Percentiles rank a stretch among this genome's conserved stretches.
These are phyloP conservation scores for Myrmecobius fasciatus DNA, from an alignment of 2,113 vertebrate genomes.

Conservation along the genomic window DNA sequence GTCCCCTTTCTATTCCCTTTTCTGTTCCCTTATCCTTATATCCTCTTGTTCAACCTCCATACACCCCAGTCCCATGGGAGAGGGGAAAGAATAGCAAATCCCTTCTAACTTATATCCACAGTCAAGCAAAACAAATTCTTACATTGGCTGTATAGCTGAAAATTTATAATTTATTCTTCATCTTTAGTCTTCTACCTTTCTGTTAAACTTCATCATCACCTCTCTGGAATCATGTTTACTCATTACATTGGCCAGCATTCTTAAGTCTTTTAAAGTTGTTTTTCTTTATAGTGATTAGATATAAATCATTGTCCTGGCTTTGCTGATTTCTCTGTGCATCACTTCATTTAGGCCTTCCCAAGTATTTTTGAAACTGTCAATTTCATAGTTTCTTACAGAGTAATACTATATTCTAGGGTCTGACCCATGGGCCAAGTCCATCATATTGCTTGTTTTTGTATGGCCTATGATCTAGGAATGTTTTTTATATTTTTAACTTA, in stretches of 20 bases:
- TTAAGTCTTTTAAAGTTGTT: not conserved
- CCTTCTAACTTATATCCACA: not conserved
- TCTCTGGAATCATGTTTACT: not conserved
- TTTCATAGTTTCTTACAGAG: not conserved
- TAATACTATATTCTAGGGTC: not conserved
- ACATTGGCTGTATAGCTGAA: not conserved
- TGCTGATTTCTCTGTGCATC: not conserved
- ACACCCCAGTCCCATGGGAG: not conserved
- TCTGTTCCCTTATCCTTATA: not conserved
- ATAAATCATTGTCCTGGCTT: not conserved
- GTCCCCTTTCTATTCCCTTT: not conserved
- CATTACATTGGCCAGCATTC: not conserved
- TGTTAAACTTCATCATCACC: not conserved
- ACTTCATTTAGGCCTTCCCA: not conserved
- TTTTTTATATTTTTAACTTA: not conserved
- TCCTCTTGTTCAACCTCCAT: not conserved
- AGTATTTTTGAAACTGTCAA: not conserved
- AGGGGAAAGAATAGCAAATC: not conserved
- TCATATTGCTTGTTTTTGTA: not conserved
- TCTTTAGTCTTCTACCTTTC: not conserved
- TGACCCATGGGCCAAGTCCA: not conserved
- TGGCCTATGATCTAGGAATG: not conserved
- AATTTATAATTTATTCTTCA: not conserved
- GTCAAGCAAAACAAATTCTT: not conserved
- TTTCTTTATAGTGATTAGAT: not conserved